phyloP scores from a whole-genome alignment of 2,797 vertebrate genomes.

The Malacoctenus gilli region DNA sequence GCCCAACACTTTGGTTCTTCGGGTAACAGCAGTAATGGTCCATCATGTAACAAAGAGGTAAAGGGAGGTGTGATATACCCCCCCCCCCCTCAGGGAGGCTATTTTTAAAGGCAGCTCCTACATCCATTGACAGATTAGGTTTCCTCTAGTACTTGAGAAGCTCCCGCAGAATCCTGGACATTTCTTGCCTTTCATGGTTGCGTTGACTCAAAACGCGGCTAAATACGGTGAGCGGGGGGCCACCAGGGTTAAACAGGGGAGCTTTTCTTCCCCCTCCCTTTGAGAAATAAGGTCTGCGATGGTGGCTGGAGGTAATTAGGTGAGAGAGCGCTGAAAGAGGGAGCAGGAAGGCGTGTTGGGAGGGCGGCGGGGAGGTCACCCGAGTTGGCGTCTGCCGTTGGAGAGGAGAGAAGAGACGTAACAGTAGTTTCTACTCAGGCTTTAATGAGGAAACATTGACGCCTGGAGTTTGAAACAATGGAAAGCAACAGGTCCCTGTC shows the following conservation, averaged over 20 bases:
- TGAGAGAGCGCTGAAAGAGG: constrained; percentile 31
- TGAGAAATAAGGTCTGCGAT: constrained; percentile 19
- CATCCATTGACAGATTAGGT: constrained; percentile 16
- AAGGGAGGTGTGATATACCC: not conserved
- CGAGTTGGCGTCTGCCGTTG: constrained; percentile 9
- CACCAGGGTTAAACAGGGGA: constrained; percentile 18
- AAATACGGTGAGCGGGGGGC: constrained; percentile 48
- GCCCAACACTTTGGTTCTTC: not conserved
- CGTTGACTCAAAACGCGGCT: constrained; percentile 35
- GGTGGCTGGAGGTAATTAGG: constrained; percentile 25
- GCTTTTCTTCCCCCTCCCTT: not conserved
- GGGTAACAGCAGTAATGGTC: not conserved
- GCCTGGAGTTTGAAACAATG: constrained; percentile 24
- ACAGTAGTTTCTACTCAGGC: constrained; percentile 43
- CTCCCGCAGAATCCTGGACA: constrained; percentile 24
- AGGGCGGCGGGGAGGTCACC: constrained; percentile 7
- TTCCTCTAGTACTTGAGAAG: constrained; percentile 18
- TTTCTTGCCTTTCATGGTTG: constrained; percentile 47
- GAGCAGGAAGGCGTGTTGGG: too few relatives aligned
- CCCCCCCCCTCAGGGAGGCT: constrained; percentile 15
- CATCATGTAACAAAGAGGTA: constrained; percentile 2
- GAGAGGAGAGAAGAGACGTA: constrained; percentile 11
- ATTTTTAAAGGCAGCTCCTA: constrained; percentile 36
- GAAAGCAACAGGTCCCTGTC: constrained; percentile 11
- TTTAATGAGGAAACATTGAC: constrained; percentile 62